Percentiles rank a stretch among this genome's conserved stretches.
These are phyloP conservation scores for Myiagra hebetior DNA, from an alignment of 2,113 vertebrate species.

Conservation along the genomic window DNA sequence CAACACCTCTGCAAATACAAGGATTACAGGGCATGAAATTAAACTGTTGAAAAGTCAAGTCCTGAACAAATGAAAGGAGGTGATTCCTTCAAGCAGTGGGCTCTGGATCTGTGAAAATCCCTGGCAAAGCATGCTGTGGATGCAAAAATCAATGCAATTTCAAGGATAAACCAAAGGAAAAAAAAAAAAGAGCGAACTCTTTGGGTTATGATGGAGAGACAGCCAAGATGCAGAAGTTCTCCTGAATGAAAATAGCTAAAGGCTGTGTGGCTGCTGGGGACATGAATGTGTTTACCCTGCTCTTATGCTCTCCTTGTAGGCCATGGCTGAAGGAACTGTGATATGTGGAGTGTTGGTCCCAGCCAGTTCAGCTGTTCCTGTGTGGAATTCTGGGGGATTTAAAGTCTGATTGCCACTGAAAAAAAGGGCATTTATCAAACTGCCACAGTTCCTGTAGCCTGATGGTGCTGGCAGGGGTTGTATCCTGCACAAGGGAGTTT, in stretches of 20 bases:
- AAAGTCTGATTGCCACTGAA: not conserved
- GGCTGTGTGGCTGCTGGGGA: not conserved
- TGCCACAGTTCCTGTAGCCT: not conserved
- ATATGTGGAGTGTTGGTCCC: not conserved
- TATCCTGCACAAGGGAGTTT: not conserved
- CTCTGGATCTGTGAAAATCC: not conserved
- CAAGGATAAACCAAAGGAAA: not conserved
- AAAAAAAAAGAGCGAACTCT: not conserved
- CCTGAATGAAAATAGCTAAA: not conserved
- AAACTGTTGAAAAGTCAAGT: not conserved
- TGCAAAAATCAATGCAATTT: not conserved
- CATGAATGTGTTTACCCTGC: not conserved
- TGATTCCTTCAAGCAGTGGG: not conserved
- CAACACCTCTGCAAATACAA: not conserved
- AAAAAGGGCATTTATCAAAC: not conserved
- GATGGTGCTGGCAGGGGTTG: not conserved
- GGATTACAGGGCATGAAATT: conserved; percentile 16
- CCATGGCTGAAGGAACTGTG: not conserved
- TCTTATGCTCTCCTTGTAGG: not conserved
- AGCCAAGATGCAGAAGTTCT: not conserved
- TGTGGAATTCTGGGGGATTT: not conserved
- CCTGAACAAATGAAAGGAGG: not conserved
- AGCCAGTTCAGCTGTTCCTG: not conserved
- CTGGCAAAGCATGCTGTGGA: not conserved
- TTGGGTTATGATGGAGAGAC: not conserved